Conservation (phyloP, 2,888 invertebrate genomes). For the Eupithecia abbreviata region DNA sequence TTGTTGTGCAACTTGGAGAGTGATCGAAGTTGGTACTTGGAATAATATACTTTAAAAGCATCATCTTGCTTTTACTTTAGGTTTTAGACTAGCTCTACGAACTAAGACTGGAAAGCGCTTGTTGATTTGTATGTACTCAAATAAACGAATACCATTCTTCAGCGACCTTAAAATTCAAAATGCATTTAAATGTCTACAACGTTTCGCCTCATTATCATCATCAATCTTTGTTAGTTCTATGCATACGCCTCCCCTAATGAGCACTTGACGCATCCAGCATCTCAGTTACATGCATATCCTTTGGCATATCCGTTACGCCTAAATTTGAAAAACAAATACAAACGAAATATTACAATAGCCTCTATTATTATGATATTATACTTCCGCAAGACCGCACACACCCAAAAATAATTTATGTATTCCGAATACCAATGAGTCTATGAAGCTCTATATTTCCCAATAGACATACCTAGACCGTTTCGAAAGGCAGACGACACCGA, state of each 20-base stretch:
- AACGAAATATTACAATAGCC: background rate
- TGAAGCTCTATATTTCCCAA: background rate
- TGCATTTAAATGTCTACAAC: background rate
- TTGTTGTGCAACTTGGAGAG: conserved; percentile 2
- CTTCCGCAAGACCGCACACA: background rate
- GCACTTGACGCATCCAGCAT: too few species aligned
- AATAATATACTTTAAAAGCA: too few species aligned
- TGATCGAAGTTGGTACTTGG: background rate
- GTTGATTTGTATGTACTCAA: too few species aligned
- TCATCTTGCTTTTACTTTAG: too few species aligned
- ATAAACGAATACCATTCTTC: background rate
- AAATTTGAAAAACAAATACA: background rate
- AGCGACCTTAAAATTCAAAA: background rate
- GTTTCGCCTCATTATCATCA: background rate
- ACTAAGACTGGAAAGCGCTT: too few species aligned
- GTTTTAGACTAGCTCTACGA: too few species aligned
- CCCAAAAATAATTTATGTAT: background rate
- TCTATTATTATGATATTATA: too few species aligned
- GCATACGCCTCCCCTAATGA: too few species aligned
- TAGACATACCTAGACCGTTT: conserved; percentile 23
- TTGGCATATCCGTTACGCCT: too few species aligned
- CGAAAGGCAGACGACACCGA: conserved; percentile 24
- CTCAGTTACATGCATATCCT: too few species aligned
- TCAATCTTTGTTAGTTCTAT: too few species aligned
- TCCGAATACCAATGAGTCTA: background rate